Percentiles rank a stretch among this genome's conserved stretches.
Evolutionary conservation across 2,888 invertebrate genomes (phyloP).

Genomic region (Gibbula magus): DNA sequence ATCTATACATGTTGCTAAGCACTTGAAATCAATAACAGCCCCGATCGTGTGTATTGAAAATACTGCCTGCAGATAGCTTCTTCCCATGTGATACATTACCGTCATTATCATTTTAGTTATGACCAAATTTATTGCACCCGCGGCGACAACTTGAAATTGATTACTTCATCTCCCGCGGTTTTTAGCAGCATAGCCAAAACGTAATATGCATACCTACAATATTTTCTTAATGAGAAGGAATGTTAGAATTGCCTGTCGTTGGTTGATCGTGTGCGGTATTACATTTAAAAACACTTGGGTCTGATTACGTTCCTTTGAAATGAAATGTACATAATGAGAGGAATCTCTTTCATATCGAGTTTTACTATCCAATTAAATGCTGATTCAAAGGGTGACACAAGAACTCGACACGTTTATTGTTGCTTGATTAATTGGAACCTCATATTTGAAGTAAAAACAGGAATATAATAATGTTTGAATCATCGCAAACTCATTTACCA

Average conservation of each 20-base stretch:
- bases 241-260: background rate
- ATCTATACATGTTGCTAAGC: background rate
- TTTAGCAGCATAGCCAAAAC: background rate
- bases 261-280: too few relatives aligned
- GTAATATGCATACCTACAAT: background rate
- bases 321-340: too few relatives aligned
- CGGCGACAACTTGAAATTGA: slow-evolving; percentile 15
- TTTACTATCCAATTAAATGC: too few relatives aligned
- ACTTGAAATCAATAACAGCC: background rate
- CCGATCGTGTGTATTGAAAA: slow-evolving; percentile 1
- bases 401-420: too few relatives aligned
- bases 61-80: background rate
- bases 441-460: too few relatives aligned
- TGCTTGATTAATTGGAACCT: too few relatives aligned
- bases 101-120: slow-evolving; percentile 10
- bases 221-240: background rate
- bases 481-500: too few relatives aligned
- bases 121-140: background rate
- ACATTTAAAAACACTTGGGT: too few relatives aligned
- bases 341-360: too few relatives aligned
- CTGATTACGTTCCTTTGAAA: too few relatives aligned
- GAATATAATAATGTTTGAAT: too few relatives aligned
- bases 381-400: too few relatives aligned
- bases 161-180: slow-evolving; percentile 21
- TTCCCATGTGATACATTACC: background rate